Conservation (phyloP, 1,140 invertebrate genomes). For the Zaprionus ornatus region DNA sequence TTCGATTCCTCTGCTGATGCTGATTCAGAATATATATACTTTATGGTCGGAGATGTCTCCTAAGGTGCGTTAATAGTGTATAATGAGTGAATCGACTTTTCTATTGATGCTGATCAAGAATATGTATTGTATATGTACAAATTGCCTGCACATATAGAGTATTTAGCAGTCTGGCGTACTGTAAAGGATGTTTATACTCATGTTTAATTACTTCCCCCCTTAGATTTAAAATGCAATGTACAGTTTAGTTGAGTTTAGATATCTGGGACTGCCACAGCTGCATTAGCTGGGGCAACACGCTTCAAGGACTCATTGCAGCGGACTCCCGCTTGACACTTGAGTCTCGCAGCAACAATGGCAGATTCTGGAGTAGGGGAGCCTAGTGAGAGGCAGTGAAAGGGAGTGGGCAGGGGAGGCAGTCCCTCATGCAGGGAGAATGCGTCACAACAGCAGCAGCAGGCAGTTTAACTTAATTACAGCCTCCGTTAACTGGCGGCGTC, state of each 20-base stretch:
- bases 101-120: no score
- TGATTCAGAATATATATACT: no score
- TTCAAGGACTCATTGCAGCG: no score
- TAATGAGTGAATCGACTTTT: no score
- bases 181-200: no score
- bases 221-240: not conserved
- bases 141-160: no score
- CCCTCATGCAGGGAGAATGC: constrained; percentile 16
- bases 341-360: constrained; percentile 12
- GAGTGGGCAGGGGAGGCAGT: not conserved
- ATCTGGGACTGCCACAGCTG: not conserved
- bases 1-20: no score
- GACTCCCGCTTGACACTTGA: constrained; percentile 14
- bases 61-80: no score
- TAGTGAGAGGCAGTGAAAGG: not conserved
- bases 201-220: not conserved
- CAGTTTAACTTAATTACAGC: constrained; percentile 77
- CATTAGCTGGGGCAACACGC: not conserved
- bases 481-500: constrained; percentile 59
- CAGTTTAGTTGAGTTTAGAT: not conserved
- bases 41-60: no score
- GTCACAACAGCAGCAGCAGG: constrained; percentile 28
- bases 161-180: no score
- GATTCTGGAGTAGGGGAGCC: not conserved
- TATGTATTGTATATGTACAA: no score